Evolutionary conservation across 2,113 vertebrate species (phyloP).

Genomic region (Sebastes fasciatus): DNA sequence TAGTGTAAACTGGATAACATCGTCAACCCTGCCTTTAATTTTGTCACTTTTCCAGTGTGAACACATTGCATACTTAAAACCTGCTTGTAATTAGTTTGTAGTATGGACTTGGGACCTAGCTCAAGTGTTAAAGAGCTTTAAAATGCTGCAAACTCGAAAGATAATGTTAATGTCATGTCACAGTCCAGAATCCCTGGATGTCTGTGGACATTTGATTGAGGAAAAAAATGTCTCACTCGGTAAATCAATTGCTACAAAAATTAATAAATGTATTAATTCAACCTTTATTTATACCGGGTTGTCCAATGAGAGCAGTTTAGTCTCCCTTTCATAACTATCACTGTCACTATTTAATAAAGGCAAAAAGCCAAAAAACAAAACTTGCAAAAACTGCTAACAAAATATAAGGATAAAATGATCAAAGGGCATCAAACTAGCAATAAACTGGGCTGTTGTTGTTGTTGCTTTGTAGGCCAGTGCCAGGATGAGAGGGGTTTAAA

Average conservation of each 20-base stretch:
- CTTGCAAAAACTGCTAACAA: neutral
- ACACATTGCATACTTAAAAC: neutral
- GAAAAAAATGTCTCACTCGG: neutral
- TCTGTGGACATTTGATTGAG: neutral
- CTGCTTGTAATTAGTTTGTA: neutral
- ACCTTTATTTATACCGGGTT: neutral
- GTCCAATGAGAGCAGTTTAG: neutral
- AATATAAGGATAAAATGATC: neutral
- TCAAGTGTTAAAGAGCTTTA: neutral
- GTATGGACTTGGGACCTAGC: too few species aligned
- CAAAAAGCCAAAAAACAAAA: neutral
- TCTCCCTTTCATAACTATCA: too few species aligned
- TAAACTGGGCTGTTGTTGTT: neutral
- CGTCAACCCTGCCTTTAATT: neutral
- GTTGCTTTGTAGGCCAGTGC: neutral
- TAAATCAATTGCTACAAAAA: neutral
- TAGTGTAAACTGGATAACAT: too few species aligned
- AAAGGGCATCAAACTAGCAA: neutral
- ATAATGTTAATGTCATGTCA: neutral
- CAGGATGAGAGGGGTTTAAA: neutral
- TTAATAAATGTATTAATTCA: neutral
- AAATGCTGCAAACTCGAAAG: neutral
- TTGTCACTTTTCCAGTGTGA: neutral
- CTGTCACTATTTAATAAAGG: too few species aligned
- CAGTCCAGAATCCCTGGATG: neutral